These are phyloP conservation scores for Oxycera nigricornis DNA, from an alignment of 2,888 invertebrate genomes.

Conservation along the genomic window DNA sequence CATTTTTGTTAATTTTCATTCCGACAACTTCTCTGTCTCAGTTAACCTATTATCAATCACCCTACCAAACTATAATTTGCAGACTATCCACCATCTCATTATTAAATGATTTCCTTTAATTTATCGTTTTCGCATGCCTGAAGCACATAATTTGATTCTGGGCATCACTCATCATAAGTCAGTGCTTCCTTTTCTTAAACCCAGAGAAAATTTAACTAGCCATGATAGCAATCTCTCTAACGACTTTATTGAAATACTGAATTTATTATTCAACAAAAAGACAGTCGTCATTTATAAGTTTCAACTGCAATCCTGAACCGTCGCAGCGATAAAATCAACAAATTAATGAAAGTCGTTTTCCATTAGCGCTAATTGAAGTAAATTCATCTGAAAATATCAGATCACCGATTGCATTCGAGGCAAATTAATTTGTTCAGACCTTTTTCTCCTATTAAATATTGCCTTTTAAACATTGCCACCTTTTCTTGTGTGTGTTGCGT, in stretches of 20 bases:
- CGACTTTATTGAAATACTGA: constrained; percentile 11
- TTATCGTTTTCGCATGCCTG: neutral
- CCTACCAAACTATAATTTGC: too few relatives aligned
- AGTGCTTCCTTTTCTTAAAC: neutral
- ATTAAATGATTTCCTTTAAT: neutral
- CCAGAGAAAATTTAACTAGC: neutral
- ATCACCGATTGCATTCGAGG: neutral
- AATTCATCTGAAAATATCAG: constrained; percentile 5
- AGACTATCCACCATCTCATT: neutral
- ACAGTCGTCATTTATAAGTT: neutral
- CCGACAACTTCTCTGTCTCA: too few relatives aligned
- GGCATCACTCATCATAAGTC: neutral
- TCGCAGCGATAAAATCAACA: constrained; percentile 6
- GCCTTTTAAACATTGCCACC: too few relatives aligned
- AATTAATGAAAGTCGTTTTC: constrained; percentile 14
- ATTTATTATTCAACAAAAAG: constrained; percentile 13
- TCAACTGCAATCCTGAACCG: neutral
- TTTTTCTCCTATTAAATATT: too few relatives aligned
- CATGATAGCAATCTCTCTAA: constrained; percentile 5
- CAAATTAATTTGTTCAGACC: neutral
- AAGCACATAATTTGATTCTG: neutral
- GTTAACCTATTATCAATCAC: too few relatives aligned
- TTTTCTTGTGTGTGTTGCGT: too few relatives aligned
- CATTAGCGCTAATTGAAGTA: constrained; percentile 18
- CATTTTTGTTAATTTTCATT: too few relatives aligned